Percentiles rank a stretch among this genome's conserved stretches.
These are phyloP conservation scores for Gnathonemus longibarbis DNA, from an alignment of 2,113 vertebrate genomes.

Conservation along the genomic window DNA sequence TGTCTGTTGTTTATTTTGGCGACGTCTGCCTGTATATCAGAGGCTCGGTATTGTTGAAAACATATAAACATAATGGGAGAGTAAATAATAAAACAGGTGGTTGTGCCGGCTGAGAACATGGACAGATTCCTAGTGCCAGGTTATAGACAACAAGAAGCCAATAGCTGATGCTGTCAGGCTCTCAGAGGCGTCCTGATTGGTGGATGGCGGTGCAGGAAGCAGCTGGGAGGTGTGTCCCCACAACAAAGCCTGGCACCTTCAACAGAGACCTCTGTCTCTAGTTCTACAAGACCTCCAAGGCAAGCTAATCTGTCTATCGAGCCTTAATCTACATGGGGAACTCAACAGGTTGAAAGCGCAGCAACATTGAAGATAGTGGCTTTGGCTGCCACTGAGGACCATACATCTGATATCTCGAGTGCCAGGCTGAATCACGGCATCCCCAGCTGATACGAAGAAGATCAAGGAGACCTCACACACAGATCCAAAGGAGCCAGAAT, in stretches of 20 bases:
- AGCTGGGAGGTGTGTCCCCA: not conserved
- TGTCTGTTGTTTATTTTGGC: constrained; percentile 7
- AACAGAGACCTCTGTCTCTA: not conserved
- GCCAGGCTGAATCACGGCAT: not conserved
- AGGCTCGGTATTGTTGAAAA: not conserved
- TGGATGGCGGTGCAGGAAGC: not conserved
- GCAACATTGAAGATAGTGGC: not conserved
- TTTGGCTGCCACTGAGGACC: not conserved
- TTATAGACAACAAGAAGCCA: not conserved
- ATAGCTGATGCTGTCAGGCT: not conserved
- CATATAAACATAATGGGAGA: constrained; percentile 9
- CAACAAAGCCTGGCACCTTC: too few relatives aligned
- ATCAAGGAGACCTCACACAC: not conserved
- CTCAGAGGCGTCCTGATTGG: not conserved
- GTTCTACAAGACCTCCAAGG: not conserved
- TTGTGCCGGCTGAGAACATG: not conserved
- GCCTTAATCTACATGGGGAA: not conserved
- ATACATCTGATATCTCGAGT: not conserved
- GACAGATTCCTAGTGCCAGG: not conserved
- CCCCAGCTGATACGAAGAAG: not conserved
- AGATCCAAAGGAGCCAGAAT: not conserved
- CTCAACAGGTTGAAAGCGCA: not conserved
- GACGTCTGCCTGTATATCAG: not conserved
- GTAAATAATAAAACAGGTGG: not conserved
- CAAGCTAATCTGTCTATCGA: not conserved